A percentile compares a stretch with the other conserved stretches of the same genome.
Conservation (phyloP, 2,113 vertebrate genomes). For the Asarcornis scutulata region DNA sequence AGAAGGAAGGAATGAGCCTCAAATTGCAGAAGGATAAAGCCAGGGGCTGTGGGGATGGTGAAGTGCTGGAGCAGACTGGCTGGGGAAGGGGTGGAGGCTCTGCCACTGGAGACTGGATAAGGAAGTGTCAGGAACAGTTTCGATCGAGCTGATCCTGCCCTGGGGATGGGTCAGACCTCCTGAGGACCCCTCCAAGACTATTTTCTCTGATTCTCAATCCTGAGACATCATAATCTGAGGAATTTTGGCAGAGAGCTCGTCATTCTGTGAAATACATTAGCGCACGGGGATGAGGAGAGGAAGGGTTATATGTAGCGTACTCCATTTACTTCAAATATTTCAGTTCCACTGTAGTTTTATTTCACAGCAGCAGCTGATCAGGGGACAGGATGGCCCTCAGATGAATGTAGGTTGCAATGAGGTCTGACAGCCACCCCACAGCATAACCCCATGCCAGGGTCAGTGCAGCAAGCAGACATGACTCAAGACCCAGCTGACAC, state of each 20-base stretch:
- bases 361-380: background rate
- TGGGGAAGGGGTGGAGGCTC: background rate
- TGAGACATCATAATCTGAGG: background rate
- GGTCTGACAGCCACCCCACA: background rate
- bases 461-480: too few species aligned
- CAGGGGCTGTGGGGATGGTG: background rate
- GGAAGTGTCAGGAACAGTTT: background rate
- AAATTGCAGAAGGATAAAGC: background rate
- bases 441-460: background rate
- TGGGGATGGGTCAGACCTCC: background rate
- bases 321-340: background rate
- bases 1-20: background rate
- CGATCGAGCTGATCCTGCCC: background rate
- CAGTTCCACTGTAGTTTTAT: background rate
- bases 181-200: background rate
- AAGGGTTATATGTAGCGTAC: background rate
- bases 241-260: constrained; percentile 25
- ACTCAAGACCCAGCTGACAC: background rate
- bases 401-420: fast-evolving
- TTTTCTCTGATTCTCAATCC: background rate
- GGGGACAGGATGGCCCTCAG: background rate
- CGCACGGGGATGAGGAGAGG: background rate
- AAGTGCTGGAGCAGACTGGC: background rate
- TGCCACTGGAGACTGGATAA: background rate
- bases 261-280: background rate